These are phyloP conservation scores for Pinctada fucata DNA, from an alignment of 2,888 invertebrate genomes.

Conservation along the genomic window DNA sequence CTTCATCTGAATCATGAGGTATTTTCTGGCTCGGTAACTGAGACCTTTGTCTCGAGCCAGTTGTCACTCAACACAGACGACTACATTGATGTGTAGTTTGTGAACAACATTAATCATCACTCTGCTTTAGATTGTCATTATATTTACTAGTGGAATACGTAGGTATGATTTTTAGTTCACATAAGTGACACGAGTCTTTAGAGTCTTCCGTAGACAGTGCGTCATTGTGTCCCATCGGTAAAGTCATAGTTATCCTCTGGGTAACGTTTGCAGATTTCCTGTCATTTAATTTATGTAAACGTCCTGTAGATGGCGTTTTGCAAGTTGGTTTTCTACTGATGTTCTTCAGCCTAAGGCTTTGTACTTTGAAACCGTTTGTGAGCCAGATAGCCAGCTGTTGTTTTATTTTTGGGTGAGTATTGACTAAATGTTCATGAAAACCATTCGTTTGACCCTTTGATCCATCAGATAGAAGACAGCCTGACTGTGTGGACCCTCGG, in stretches of 20 bases:
- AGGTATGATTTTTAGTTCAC: no score
- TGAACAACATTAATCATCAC: no score
- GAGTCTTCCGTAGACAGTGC: no score
- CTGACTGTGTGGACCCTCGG: slow-evolving; percentile 20
- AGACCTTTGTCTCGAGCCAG: no score
- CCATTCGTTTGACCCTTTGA: slow-evolving; percentile 43
- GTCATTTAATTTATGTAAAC: background rate
- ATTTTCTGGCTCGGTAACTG: no score
- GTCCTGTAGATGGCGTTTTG: background rate
- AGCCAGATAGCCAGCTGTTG: slow-evolving; percentile 54
- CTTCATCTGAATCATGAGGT: no score
- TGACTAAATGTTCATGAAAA: slow-evolving; percentile 51
- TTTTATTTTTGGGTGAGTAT: slow-evolving; percentile 49
- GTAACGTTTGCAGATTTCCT: background rate
- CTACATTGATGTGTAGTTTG: no score
- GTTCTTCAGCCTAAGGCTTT: slow-evolving; percentile 45
- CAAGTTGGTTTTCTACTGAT: background rate
- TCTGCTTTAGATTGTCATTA: no score
- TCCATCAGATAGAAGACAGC: slow-evolving; percentile 32
- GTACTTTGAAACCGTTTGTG: slow-evolving; percentile 56
- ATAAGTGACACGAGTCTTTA: no score
- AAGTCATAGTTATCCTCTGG: background rate
- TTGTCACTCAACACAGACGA: no score
- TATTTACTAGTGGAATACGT: no score
- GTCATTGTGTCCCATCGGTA: no score